Evolutionary conservation across 2,797 vertebrate genomes (phyloP), one percentile per base, ranked within the genome.

Genomic region (Oceanodroma leucorhoa): DNA sequence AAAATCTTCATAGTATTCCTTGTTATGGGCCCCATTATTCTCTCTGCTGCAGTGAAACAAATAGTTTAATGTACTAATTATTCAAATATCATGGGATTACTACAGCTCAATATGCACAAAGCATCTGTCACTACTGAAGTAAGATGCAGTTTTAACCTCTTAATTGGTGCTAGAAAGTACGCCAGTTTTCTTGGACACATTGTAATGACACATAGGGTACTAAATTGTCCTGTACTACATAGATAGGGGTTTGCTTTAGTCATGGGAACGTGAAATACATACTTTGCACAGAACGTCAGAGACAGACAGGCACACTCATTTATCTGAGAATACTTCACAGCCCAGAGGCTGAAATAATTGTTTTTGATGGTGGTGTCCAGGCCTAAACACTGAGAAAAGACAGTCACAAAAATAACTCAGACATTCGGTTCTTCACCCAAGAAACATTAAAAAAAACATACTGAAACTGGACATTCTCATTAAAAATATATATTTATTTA

Each of bases 241-340:
- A 69, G 51, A 24, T 2, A 0, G 0, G 11, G 6, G 8, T 30
- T 75, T 66, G 5, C 29, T 84, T 43, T 51, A 60, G 24, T 32
- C 27, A 16, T 15, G 5, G 17, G 11, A 67, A 89, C 75, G 16
- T 32, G 22, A 86, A 78, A 78, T 20, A 43, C 1, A 21, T 9
- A 20, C 7, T 54, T 77, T 70, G 5, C 14, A 62, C 1, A 2
- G 7, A 77, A 73, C 40, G 43, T n/a, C 18, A 51, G 2, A 1
- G 34, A 32, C 3, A 38, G 38, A 78, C 3, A 48, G 17, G 11
- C 4, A 26, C 4, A 50, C 16, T 79, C 1, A 55, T 81, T 67
- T 79, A 41, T 8, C 8, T 48, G 14, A 70, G 22, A 72, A 76
- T n/a, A 50, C 16, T 76, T 70, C 23, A 62, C 22, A 71, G 2